Percentiles rank a stretch among this genome's conserved stretches.
These are phyloP conservation scores for Furcifer pardalis DNA, from an alignment of 2,797 vertebrate species.

Conservation along the genomic window DNA sequence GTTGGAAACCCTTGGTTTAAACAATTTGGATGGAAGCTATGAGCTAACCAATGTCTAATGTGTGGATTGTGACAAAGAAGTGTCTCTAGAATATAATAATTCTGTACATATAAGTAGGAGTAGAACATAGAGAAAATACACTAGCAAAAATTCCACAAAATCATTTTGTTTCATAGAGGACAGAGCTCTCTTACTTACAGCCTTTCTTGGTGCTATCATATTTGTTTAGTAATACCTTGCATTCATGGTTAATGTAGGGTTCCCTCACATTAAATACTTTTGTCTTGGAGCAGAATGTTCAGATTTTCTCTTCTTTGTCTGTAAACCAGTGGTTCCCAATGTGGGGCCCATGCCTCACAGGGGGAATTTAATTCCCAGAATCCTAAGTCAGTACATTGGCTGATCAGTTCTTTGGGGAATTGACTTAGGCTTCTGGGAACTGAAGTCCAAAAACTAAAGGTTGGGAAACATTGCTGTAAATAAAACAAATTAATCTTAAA, in stretches of 20 bases:
- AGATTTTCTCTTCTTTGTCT: neutral
- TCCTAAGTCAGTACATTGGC: too few relatives aligned
- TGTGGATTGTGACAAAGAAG: neutral
- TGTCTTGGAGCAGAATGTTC: neutral
- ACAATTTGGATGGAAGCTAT: neutral
- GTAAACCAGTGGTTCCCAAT: too few relatives aligned
- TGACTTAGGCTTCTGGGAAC: too few relatives aligned
- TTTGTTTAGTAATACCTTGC: neutral
- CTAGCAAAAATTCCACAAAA: neutral
- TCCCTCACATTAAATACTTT: neutral
- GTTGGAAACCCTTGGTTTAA: too few relatives aligned
- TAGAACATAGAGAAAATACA: neutral
- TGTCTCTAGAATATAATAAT: neutral
- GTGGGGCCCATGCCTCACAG: too few relatives aligned
- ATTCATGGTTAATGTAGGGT: neutral
- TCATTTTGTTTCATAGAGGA: neutral
- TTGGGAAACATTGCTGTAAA: too few relatives aligned
- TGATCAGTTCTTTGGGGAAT: too few relatives aligned
- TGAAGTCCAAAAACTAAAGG: too few relatives aligned
- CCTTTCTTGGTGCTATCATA: neutral
- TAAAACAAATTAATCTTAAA: conserved; percentile 24
- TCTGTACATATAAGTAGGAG: neutral
- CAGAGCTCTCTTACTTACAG: neutral
- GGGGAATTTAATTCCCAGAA: too few relatives aligned
- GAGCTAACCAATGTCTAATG: neutral